Percentiles rank a stretch among this genome's conserved stretches.
phyloP scores from a whole-genome alignment of 2,797 vertebrate species.

The Notolabrus celidotus region DNA sequence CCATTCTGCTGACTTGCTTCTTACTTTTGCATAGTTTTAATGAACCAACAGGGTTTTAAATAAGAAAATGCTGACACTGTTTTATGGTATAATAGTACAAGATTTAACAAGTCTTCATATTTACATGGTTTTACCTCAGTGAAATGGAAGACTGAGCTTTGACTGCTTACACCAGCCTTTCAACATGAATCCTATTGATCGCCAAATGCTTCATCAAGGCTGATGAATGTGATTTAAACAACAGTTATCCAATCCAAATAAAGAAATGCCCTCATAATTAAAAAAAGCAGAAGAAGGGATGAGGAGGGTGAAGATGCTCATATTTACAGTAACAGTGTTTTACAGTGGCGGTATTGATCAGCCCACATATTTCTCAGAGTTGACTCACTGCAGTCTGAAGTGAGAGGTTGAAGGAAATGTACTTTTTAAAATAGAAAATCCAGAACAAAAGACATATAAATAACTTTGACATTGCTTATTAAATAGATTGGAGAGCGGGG shows the following conservation, averaged over 20 bases:
- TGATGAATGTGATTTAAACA: slow-evolving; percentile 34
- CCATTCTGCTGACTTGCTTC: not conserved
- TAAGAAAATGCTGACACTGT: slow-evolving; percentile 19
- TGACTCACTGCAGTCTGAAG: slow-evolving; percentile 51
- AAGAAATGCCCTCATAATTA: slow-evolving; percentile 15
- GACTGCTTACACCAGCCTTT: slow-evolving; percentile 12
- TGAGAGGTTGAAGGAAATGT: slow-evolving; percentile 25
- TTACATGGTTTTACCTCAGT: slow-evolving; percentile 30
- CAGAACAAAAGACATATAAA: slow-evolving; percentile 24
- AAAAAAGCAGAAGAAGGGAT: slow-evolving; percentile 6
- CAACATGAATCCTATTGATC: slow-evolving; percentile 36
- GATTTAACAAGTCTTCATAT: slow-evolving; percentile 1
- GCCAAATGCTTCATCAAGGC: not conserved
- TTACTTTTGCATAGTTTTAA: slow-evolving; percentile 13
- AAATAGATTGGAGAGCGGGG: slow-evolving; percentile 9
- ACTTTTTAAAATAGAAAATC: slow-evolving; percentile 17
- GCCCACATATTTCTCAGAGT: slow-evolving; percentile 48
- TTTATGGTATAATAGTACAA: slow-evolving; percentile 1
- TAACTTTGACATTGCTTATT: slow-evolving; percentile 15
- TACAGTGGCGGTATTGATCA: slow-evolving; percentile 34
- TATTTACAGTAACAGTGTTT: slow-evolving; percentile 26
- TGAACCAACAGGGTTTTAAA: not conserved
- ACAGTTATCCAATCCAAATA: slow-evolving; percentile 23
- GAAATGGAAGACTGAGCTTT: slow-evolving; percentile 49
- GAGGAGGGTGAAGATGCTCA: slow-evolving; percentile 10